Base-by-base conservation (phyloP, 2,888 invertebrate species). In the Cantharis rustica region DNA sequence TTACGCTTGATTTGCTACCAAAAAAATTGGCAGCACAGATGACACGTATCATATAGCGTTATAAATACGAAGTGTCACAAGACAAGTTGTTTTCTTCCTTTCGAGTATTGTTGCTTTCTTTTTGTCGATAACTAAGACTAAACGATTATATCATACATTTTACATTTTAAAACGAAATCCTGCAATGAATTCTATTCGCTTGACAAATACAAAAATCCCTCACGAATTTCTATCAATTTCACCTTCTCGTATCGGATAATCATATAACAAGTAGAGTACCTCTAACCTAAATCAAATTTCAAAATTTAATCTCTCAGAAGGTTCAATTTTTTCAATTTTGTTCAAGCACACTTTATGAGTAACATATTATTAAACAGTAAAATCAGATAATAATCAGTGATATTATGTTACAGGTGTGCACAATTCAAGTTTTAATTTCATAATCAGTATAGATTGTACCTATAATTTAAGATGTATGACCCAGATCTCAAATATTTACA, bases 1-100 rank as follows among this genome's bases (percentile, higher is more conserved):
- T 81, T 73, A 81, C 81, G 78, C 81, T 80, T 78, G 80, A 81
- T 81, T 80, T 79, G 76, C 69, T 74, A 62, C 76, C 69, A 71
- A 71, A 71, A 69, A 71, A 73, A 76, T 78, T 78, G 75, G 72
- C 78, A 75, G 75, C 75, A 71, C 77, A 72, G 77, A 77, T 77
- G 77, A 75, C 77, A 77, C 75, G 72, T 72, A 75, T 70, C 75
- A 77, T 75, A 66, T 70, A 61, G 70, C 72, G 77, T 75, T 75
- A 77, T 77, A 74, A 77, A 77, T 77, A 72, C 72, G 71, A 75
- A 75, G 72, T 72, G 75, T 70, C 77, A 70, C 27, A 75, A 74
- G 74, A 69, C 71, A 70, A 77, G 72, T 72, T 64, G 69, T 73
- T 76, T 73, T 72, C 73, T 27, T 63, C 62, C 61, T 69, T 75